Evolutionary conservation across 2,113 vertebrate species (phyloP).

Genomic region (Dasyprocta punctata): DNA sequence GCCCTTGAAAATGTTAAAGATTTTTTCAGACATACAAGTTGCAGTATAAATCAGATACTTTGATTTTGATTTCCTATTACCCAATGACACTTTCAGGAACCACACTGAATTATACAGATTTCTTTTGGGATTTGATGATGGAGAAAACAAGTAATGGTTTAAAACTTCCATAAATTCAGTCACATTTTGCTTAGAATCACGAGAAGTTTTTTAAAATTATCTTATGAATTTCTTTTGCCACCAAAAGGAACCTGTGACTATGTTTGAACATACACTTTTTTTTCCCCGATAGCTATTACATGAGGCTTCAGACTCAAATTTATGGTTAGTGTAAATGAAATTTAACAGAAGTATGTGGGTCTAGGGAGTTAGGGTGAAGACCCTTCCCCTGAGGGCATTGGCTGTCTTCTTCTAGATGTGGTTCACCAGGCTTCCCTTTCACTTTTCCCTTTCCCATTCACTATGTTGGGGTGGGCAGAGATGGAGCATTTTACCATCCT

Average conservation of each 20-base stretch:
- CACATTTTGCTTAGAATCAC: background rate
- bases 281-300: background rate
- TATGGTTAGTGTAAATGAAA: background rate
- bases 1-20: background rate
- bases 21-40: background rate
- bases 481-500: background rate
- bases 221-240: background rate
- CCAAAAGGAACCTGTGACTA: background rate
- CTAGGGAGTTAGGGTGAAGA: background rate
- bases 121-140: background rate
- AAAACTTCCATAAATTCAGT: background rate
- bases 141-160: background rate
- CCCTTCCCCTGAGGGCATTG: background rate
- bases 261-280: background rate
- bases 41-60: background rate
- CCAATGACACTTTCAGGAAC: background rate
- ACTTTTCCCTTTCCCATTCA: background rate
- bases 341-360: background rate
- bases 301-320: constrained; percentile 45
- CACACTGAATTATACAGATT: background rate
- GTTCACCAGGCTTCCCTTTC: background rate
- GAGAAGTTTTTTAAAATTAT: background rate
- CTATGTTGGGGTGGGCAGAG: background rate
- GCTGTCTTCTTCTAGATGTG: background rate
- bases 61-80: background rate